A percentile compares a stretch with the other conserved stretches of the same genome.
Evolutionary conservation across 2,113 vertebrate genomes (phyloP).

Genomic region (Thamnaconus septentrionalis): DNA sequence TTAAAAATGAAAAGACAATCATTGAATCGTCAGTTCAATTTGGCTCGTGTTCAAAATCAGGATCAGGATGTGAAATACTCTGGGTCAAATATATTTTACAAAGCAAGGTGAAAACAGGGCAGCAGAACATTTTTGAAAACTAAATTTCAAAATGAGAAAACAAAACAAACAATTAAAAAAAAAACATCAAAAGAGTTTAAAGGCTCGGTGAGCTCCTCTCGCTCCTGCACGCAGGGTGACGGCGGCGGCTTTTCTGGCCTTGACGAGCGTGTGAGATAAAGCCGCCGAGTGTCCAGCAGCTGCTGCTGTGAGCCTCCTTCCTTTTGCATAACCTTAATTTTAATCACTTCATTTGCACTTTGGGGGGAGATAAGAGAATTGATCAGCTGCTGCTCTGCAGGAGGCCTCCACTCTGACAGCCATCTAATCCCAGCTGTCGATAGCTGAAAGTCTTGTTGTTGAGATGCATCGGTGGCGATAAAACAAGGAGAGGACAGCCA

Average conservation of each 20-base stretch:
- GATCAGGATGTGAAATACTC: no score
- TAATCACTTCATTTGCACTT: slow-evolving; percentile 77
- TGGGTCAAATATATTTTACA: no score
- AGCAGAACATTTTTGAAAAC: no score
- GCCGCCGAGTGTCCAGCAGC: neutral
- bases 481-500: slow-evolving; percentile 75
- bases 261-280: slow-evolving; percentile 44
- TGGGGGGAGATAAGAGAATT: slow-evolving; percentile 74
- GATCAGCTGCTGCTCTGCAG: slow-evolving; percentile 67
- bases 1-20: no score
- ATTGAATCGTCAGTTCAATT: no score
- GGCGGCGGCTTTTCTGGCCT: neutral
- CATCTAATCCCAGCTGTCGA: slow-evolving; percentile 66
- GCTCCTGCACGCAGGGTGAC: no score
- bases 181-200: no score
- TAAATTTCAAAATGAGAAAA: no score
- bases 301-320: slow-evolving; percentile 21
- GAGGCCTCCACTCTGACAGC: slow-evolving; percentile 62
- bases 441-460: slow-evolving; percentile 68
- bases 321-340: slow-evolving; percentile 59
- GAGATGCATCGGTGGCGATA: slow-evolving; percentile 68
- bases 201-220: no score
- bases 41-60: no score
- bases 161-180: no score
- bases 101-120: no score